Base-by-base conservation (phyloP, 2,113 vertebrate species). In the Chinchilla lanigera region DNA sequence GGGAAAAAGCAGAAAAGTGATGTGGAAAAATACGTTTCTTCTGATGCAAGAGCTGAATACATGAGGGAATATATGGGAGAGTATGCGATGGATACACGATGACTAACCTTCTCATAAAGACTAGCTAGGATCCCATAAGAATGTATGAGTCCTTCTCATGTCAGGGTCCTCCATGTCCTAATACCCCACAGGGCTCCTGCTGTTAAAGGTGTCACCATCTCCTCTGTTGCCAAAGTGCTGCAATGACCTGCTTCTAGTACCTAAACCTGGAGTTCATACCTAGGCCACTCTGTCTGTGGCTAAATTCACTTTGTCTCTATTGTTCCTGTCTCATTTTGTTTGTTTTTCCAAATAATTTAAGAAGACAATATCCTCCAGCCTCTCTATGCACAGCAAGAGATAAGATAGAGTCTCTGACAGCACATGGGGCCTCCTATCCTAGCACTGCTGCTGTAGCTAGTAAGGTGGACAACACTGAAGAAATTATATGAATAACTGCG, bases 141-240 rank as follows among this genome's bases (percentile, higher is more conserved):
- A 33, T 10, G 17, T 26, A 47, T 47, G 33, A 33, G 20, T 50
- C 14, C 26, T 33, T 67, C 10, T 50, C 22, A 86, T 61, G 30
- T 8, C 3, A 50, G 10, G 11, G 19, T 86, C 9, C 19, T 50
- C 28, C 7, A 14, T 8, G 19, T 11, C 30, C 19, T 50, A 65
- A 67, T 5, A 5, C 11, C 5, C 41, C 17, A 47, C 12, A 24
- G 10, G 2, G 44, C 4, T n/a, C 17, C 17, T 2, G 1, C 58
- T 61, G 2, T 67, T 50, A 65, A 65, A 86, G 9, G 61, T n/a
- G 47, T 16, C 20, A 24, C 50, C 30, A 50, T 5, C 1, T 33
- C 44, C 3, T 17, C 8, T 11, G 65, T 65, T 67, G 17, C 17
- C 28, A 14, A 3, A 86, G 65, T 35, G 5, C 41, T 30, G 8